Base-by-base conservation (phyloP, 1,140 invertebrate species). In the Panagrolaimus sp. region DNA sequence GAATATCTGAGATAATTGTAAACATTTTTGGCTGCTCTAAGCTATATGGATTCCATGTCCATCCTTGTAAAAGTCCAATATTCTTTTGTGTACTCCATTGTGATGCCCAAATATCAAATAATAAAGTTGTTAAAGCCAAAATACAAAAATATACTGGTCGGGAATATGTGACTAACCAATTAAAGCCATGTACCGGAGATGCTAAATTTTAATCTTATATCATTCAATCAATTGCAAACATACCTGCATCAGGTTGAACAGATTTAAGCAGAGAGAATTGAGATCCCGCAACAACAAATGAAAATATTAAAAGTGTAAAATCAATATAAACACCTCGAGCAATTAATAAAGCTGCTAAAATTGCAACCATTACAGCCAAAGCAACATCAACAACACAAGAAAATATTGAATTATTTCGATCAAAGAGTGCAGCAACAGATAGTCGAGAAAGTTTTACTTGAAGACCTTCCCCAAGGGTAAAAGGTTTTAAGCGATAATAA, bases 191-290 rank as follows among this genome's bases (percentile, higher is more conserved):
- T 53, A 94, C 94, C 0, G 96, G 95, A 5, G 94, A 98, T 0
- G 95, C 91, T n/a, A n/a, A n/a, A n/a, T n/a, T n/a, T n/a, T n/a
- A n/a, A n/a, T n/a, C n/a, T n/a, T n/a, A n/a, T n/a, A n/a, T n/a
- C n/a, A n/a, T n/a, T n/a, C n/a, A n/a, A n/a, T n/a, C n/a, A n/a
- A n/a, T n/a, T n/a, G n/a, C n/a, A n/a, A n/a, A n/a, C n/a, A n/a
- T n/a, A n/a, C n/a, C n/a, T 0, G 95, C 93, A 85, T 99, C 96
- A 1, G 96, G 96, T 81, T 99, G 96, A 4, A 98, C 96, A 84
- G 93, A 96, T 85, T 98, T 98, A 14, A 99, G 85, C 61, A 99
- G 85, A 0, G 94, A 98, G 84, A 98, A 98, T 83, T 78, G 77
- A 20, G 77, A 51, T 42, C 92, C 90, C 11, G 94, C 94, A 53